These are phyloP conservation scores for Eriosoma lanigerum DNA, from an alignment of 1,140 invertebrate species.

Conservation along the genomic window DNA sequence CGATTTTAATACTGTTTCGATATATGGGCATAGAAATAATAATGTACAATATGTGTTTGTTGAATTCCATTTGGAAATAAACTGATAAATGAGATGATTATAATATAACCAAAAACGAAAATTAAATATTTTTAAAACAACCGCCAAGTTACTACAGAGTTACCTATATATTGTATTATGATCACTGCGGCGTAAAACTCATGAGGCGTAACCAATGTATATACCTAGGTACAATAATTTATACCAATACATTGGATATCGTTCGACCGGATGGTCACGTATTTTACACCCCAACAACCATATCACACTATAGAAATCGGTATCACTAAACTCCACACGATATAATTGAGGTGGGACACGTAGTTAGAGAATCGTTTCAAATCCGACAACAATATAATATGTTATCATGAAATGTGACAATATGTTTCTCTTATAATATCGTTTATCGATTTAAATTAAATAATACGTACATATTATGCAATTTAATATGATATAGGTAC, in stretches of 20 bases:
- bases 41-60: too few relatives aligned
- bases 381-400: neutral
- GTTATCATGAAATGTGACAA: too few relatives aligned
- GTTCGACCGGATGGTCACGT: neutral
- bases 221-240: neutral
- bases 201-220: neutral
- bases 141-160: neutral
- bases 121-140: constrained; percentile 11
- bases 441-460: neutral
- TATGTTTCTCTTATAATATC: neutral
- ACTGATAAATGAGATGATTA: too few relatives aligned
- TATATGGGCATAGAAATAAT: too few relatives aligned
- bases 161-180: too few relatives aligned
- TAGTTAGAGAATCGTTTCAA: neutral
- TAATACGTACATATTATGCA: too few relatives aligned
- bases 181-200: neutral
- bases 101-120: neutral
- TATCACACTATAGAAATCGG: neutral
- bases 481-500: too few relatives aligned
- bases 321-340: neutral
- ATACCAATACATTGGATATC: neutral
- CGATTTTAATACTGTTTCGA: too few relatives aligned
- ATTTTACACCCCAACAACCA: neutral
- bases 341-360: neutral
- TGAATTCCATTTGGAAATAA: too few relatives aligned